phyloP scores from a whole-genome alignment of 2,888 invertebrate genomes.

The Morpho deidamia region DNA sequence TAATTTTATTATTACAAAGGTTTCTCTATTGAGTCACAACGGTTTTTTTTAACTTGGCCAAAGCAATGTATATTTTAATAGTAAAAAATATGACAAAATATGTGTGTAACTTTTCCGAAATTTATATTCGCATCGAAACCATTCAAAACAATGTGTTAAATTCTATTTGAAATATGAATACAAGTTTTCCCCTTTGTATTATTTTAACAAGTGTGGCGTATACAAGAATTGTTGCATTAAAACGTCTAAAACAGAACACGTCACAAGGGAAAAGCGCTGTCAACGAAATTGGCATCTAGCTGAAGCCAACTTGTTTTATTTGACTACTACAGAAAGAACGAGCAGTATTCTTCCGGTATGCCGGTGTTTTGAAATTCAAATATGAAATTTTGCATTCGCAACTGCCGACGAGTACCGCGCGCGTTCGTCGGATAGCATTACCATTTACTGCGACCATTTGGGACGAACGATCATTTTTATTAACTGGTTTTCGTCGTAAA shows the following conservation, averaged over 20 bases:
- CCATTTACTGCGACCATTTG: slow-evolving; percentile 24
- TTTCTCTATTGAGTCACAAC: too few relatives aligned
- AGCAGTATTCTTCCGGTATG: slow-evolving; percentile 48
- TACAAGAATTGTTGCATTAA: background rate
- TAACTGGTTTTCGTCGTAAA: slow-evolving; percentile 12
- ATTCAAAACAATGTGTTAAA: too few relatives aligned
- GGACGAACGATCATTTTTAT: slow-evolving; percentile 22
- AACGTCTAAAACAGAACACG: slow-evolving; percentile 10
- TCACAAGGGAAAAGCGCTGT: slow-evolving; percentile 25
- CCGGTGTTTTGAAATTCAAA: slow-evolving; percentile 73
- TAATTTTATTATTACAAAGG: too few relatives aligned
- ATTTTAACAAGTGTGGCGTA: too few relatives aligned
- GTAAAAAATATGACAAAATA: too few relatives aligned
- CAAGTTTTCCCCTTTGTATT: too few relatives aligned
- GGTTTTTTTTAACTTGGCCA: too few relatives aligned
- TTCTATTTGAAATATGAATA: too few relatives aligned
- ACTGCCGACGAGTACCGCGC: slow-evolving; percentile 53
- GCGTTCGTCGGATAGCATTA: slow-evolving; percentile 40
- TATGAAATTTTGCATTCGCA: slow-evolving; percentile 70
- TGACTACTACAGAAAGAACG: slow-evolving; percentile 50
- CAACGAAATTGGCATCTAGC: slow-evolving; percentile 59
- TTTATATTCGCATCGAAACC: too few relatives aligned
- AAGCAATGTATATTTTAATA: too few relatives aligned
- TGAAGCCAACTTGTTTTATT: slow-evolving; percentile 59
- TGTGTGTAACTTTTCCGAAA: too few relatives aligned